Conservation (phyloP, 2,797 vertebrate genomes). For the Fringilla coelebs region DNA sequence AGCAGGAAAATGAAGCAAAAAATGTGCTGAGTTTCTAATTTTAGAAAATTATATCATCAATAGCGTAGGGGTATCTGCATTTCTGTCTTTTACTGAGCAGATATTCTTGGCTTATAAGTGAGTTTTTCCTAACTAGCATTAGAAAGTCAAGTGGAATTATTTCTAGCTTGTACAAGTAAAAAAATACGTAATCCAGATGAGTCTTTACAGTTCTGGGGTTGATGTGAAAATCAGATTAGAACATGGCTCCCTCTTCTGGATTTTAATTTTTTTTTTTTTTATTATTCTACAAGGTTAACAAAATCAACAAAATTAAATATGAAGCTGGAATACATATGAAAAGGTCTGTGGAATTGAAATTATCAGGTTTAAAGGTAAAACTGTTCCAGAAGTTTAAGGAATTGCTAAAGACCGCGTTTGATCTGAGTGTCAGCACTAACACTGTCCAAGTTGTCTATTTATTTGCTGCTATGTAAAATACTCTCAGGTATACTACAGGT, state of each 20-base stretch:
- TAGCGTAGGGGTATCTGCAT: not conserved
- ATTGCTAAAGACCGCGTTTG: not conserved
- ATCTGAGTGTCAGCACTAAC: not conserved
- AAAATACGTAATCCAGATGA: not conserved
- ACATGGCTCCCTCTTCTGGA: conserved; percentile 12
- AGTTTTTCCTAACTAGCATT: not conserved
- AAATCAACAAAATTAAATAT: not conserved
- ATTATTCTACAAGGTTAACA: not conserved
- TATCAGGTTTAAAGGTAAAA: not conserved
- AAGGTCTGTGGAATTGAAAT: not conserved
- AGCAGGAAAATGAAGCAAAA: not conserved
- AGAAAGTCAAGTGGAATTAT: not conserved
- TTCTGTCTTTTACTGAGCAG: not conserved
- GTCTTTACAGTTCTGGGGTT: not conserved
- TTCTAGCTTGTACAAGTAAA: not conserved
- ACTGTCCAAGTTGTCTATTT: not conserved
- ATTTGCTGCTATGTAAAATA: not conserved
- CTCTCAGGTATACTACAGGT: not conserved
- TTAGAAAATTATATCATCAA: not conserved
- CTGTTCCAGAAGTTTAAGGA: not conserved
- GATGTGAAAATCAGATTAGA: not conserved
- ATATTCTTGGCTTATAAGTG: not conserved
- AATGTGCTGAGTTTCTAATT: not conserved
- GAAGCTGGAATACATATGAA: not conserved
- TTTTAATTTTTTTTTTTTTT: not conserved